Evolutionary conservation across 37 sponge, comb jelly and placozoan genomes (phyloP).

Genomic region (Theonella swinhoei): DNA sequence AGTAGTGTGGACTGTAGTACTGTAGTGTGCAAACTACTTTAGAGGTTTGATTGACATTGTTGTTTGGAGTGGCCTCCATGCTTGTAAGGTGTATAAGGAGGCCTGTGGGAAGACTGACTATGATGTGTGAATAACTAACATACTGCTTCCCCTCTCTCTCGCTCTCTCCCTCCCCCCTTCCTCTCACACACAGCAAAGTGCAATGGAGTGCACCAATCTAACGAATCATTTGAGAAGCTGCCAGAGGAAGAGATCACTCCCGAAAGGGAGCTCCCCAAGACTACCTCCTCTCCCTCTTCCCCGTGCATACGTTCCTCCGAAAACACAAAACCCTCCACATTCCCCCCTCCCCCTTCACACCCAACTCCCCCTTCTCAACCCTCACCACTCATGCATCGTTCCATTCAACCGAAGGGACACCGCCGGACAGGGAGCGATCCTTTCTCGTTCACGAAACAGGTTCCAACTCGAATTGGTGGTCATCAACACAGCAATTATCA

Average conservation of each 20-base stretch:
- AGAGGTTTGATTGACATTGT: too few species aligned
- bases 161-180: neutral
- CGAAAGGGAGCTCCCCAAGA: neutral
- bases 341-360: constrained; percentile 32
- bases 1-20: neutral
- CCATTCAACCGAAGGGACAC: constrained; percentile 63
- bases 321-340: neutral
- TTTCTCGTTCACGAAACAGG: constrained; percentile 48
- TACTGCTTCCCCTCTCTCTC: neutral
- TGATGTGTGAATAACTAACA: neutral
- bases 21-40: neutral
- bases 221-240: constrained; percentile 50
- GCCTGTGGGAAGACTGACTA: too few species aligned
- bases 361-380: constrained; percentile 3
- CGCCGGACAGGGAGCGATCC: constrained; percentile 82
- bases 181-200: neutral
- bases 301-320: neutral
- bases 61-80: too few species aligned
- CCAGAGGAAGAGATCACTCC: constrained; percentile 35
- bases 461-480: neutral
- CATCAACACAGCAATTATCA: constrained; percentile 8
- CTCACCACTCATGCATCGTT: constrained; percentile 24
- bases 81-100: too few species aligned
- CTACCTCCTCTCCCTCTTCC: neutral
- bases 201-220: neutral